These are phyloP conservation scores for Myripristis jacobus DNA, from an alignment of 2,797 vertebrate species.

Conservation along the genomic window DNA sequence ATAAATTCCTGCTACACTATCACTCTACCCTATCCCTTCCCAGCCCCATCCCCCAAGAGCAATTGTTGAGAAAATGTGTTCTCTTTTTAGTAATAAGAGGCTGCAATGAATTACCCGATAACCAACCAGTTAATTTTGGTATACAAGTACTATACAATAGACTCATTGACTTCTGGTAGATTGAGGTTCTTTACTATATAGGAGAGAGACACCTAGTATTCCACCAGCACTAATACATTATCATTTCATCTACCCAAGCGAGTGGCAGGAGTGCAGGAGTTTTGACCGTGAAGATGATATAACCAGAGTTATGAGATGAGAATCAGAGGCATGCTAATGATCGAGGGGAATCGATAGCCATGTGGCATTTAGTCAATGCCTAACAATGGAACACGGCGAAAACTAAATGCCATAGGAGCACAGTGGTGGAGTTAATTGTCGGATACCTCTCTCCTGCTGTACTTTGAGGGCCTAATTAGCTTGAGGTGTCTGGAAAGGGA, in stretches of 20 bases:
- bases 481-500: slow-evolving; percentile 56
- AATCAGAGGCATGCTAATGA: slow-evolving; percentile 68
- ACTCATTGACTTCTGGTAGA: slow-evolving; percentile 39
- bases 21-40: too few species aligned
- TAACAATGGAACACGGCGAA: slow-evolving; percentile 71
- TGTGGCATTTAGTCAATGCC: slow-evolving; percentile 77
- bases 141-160: not conserved
- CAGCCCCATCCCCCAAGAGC: too few species aligned
- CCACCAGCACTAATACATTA: slow-evolving; percentile 31
- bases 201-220: slow-evolving; percentile 27
- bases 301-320: slow-evolving; percentile 61
- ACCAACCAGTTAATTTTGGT: slow-evolving; percentile 8
- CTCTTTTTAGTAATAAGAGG: too few species aligned
- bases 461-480: slow-evolving; percentile 76
- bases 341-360: slow-evolving; percentile 56
- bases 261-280: slow-evolving; percentile 18
- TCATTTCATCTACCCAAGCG: slow-evolving; percentile 51
- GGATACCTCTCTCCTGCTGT: slow-evolving; percentile 66
- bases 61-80: too few species aligned
- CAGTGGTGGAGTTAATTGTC: slow-evolving; percentile 73
- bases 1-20: not conserved
- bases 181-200: slow-evolving; percentile 12
- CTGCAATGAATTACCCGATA: not conserved
- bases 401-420: slow-evolving; percentile 76
- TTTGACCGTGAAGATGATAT: slow-evolving; percentile 50